phyloP scores from a whole-genome alignment of 2,797 vertebrate species.

The Heliangelus exortis region DNA sequence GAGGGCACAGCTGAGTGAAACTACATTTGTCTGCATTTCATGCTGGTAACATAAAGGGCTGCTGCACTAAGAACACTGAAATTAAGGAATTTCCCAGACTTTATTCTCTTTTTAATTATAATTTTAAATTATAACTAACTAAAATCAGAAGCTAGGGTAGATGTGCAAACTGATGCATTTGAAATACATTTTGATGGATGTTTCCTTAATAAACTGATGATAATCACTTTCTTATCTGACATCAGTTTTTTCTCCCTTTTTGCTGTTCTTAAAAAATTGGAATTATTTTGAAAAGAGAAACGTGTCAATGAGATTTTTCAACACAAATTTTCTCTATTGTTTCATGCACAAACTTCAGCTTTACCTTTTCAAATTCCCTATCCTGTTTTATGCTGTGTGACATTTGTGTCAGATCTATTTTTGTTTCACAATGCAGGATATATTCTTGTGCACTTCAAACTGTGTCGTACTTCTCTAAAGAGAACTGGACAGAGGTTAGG shows the following conservation, averaged over 20 bases:
- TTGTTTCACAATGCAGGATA: not conserved
- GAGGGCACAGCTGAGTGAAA: not conserved
- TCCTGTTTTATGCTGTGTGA: conserved; percentile 35
- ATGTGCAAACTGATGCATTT: not conserved
- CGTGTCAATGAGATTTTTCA: not conserved
- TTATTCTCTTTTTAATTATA: not conserved
- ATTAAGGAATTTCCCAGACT: not conserved
- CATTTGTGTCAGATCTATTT: conserved; percentile 43
- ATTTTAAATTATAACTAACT: not conserved
- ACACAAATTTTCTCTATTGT: not conserved
- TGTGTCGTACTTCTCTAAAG: not conserved
- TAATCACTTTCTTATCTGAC: not conserved
- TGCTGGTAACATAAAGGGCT: not conserved
- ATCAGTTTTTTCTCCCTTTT: not conserved
- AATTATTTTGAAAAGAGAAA: not conserved
- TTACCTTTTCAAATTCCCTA: conserved; percentile 41
- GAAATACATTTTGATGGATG: not conserved
- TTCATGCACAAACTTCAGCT: conserved; percentile 34
- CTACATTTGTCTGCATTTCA: not conserved
- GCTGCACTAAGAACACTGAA: not conserved
- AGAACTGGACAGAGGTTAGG: conserved; percentile 39
- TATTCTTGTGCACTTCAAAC: not conserved
- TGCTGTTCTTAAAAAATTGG: not conserved
- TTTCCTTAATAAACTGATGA: not conserved
- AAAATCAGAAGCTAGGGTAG: not conserved